Evolutionary conservation across 2,113 vertebrate species (phyloP).

Genomic region (Prionailurus viverrinus): DNA sequence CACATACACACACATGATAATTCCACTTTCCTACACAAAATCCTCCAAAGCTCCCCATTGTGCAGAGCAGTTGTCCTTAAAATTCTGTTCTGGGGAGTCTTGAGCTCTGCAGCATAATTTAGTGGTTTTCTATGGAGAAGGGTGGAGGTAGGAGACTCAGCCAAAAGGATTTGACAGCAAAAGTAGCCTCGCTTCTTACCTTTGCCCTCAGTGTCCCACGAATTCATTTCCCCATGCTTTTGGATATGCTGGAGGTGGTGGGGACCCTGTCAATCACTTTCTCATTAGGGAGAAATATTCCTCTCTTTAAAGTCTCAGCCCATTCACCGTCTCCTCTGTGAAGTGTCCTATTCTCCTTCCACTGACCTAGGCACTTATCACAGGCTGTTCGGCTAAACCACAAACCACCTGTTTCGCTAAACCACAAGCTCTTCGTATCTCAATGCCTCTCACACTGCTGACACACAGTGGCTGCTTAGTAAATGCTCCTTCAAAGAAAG

Average conservation of each 20-base stretch:
- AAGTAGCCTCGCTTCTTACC: not conserved
- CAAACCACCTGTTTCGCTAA: not conserved
- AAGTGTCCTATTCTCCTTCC: not conserved
- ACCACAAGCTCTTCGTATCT: too few species aligned
- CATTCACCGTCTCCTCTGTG: not conserved
- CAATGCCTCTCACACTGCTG: not conserved
- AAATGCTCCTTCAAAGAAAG: not conserved
- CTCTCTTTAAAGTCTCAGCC: not conserved
- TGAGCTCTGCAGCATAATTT: not conserved
- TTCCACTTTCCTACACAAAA: not conserved
- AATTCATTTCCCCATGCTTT: not conserved
- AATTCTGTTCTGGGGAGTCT: not conserved
- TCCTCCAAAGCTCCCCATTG: not conserved
- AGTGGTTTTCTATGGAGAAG: not conserved
- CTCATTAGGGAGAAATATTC: not conserved
- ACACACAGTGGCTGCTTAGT: not conserved
- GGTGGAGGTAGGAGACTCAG: not conserved
- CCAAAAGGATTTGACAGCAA: not conserved
- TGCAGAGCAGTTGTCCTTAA: not conserved
- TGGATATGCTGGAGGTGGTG: not conserved
- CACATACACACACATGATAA: not conserved
- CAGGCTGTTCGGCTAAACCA: not conserved
- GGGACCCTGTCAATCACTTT: not conserved
- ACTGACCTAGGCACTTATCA: not conserved
- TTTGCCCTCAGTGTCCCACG: not conserved